Conservation (phyloP, 1,140 invertebrate species). For the Panulirus ornatus region DNA sequence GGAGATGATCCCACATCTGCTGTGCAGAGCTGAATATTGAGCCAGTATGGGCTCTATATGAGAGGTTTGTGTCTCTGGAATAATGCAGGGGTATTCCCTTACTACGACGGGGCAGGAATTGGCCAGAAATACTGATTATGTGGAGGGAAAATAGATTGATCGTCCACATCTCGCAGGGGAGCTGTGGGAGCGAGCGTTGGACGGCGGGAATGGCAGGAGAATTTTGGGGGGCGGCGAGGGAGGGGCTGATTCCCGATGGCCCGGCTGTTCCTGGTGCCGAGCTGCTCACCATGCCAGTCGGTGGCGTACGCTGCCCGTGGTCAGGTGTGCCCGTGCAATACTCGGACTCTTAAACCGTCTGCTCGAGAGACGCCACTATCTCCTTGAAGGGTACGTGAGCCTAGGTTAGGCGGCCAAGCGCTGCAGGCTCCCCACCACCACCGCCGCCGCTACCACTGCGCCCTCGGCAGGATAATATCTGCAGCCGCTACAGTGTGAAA, state of each 20-base stretch:
- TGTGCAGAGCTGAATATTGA: not conserved
- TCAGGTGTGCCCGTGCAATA: constrained; percentile 26
- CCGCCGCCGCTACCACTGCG: no score
- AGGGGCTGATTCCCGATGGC: constrained; percentile 51
- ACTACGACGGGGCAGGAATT: no score
- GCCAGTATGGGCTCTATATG: no score
- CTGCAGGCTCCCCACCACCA: no score
- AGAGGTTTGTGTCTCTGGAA: no score
- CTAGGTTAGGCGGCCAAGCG: no score
- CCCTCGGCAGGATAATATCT: not conserved
- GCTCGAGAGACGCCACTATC: constrained; percentile 13
- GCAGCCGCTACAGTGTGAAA: not conserved
- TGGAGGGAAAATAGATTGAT: no score
- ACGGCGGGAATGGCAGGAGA: constrained; percentile 29
- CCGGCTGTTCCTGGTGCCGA: constrained; percentile 33
- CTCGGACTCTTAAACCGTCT: no score
- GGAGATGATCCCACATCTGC: not conserved
- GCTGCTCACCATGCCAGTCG: constrained; percentile 46
- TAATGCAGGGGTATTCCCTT: no score
- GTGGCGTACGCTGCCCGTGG: constrained; percentile 63
- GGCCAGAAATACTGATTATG: no score
- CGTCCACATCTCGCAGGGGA: not conserved
- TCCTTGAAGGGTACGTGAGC: constrained; percentile 29
- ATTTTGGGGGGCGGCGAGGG: constrained; percentile 39
- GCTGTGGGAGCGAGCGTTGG: not conserved